Base-by-base conservation (phyloP, 2,113 vertebrate genomes). In the Ammospiza caudacuta region DNA sequence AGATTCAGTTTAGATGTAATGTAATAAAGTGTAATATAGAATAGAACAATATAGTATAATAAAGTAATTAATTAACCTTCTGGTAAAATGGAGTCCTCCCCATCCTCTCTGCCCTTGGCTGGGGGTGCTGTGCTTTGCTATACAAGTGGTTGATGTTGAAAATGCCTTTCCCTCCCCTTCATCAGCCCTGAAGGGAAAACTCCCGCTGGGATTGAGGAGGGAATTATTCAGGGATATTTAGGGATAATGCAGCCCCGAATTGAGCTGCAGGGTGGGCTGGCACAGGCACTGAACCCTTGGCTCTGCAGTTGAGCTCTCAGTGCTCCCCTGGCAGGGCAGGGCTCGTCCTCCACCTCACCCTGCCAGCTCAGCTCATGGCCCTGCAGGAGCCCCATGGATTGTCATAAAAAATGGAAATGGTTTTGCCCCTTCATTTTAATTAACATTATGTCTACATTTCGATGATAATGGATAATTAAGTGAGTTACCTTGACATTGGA, bases 401-500 rank as follows among this genome's bases (percentile, higher is more conserved):
- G 97, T 97, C 51, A 98, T 98, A 98, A 98, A 97, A 98, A 97
- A 98, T 98, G 98, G 97, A 98, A 98, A 98, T 98, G 95, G 97
- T 87, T 98, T 98, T 98, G 91, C 97, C 97, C 97, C 98, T 98
- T 98, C 98, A 97, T 98, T 98, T 98, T 98, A 98, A 98, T 98
- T 98, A 98, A 98, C 97, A 97, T 97, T 98, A 97, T 97, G 98
- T 96, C 98, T 97, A 97, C 97, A 97, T 98, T 98, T 97, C 92
- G 95, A 92, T 96, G 97, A 96, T 98, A 98, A 98, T 98, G 97
- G 98, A 98, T 98, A 98, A 98, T 98, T 98, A 97, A 98, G 97
- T 97, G 98, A 98, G 97, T 97, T 98, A 98, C 98, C 97, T 97
- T 98, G 98, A 98, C 98, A 98, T 98, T 98, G 98, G 95, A 97